These are phyloP conservation scores for Drosophila rufa DNA, from an alignment of 1,140 invertebrate genomes.

Conservation along the genomic window DNA sequence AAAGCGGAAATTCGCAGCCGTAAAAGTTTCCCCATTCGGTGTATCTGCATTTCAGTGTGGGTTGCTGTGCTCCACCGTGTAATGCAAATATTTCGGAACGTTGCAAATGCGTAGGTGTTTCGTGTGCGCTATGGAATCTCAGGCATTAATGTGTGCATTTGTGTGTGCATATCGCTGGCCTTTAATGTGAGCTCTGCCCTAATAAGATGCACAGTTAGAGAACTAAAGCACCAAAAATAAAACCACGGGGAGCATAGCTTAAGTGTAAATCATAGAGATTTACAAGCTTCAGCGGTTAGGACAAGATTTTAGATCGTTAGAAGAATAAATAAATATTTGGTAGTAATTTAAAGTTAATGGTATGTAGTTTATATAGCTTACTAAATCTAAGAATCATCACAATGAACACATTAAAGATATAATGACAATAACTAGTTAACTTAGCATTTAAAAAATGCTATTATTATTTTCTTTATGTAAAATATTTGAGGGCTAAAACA, in stretches of 20 bases:
- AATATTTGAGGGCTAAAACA: no score
- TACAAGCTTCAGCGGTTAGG: not conserved
- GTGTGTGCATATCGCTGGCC: constrained; percentile 27
- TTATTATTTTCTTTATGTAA: no score
- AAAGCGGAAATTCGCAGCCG: not conserved
- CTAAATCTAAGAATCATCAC: no score
- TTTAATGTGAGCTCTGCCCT: constrained; percentile 12
- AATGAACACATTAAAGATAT: no score
- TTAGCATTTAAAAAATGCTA: no score
- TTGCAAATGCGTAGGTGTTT: constrained; percentile 55
- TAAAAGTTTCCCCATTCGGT: not conserved
- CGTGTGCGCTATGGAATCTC: constrained; percentile 7
- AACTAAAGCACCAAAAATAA: not conserved
- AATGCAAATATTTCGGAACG: constrained; percentile 63
- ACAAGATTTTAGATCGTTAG: no score
- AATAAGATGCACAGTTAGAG: not conserved
- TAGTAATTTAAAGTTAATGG: not conserved
- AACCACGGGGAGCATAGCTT: not conserved
- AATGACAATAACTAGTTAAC: no score
- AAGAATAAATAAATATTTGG: not conserved
- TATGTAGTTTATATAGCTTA: no score
- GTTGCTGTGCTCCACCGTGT: constrained; percentile 51
- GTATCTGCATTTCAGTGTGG: constrained; percentile 8
- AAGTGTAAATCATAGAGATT: not conserved
- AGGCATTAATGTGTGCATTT: constrained; percentile 6